Conservation (phyloP, 2,797 vertebrate genomes). For the Coccyzus lansbergi region DNA sequence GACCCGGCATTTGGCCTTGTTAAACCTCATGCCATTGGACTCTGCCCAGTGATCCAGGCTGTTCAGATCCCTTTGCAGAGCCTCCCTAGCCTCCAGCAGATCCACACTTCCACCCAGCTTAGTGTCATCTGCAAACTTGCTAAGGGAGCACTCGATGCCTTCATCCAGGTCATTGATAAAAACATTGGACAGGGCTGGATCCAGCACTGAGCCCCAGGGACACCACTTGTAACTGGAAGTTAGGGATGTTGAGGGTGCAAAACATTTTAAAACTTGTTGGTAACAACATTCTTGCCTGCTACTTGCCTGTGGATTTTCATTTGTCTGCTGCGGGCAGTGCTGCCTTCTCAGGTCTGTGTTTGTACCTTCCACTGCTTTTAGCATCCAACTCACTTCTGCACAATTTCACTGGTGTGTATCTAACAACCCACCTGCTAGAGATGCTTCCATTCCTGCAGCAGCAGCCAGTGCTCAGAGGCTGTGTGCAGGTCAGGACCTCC, state of each 20-base stretch:
- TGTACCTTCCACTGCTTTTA: neutral
- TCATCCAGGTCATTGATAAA: no score
- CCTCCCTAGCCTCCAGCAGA: no score
- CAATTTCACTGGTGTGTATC: neutral
- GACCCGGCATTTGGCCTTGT: no score
- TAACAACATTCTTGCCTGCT: neutral
- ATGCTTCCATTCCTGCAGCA: neutral
- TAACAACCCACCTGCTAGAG: neutral
- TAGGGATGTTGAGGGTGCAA: neutral
- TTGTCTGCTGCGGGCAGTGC: neutral
- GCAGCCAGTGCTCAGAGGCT: rapidly evolving
- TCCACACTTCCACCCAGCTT: no score
- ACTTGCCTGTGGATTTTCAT: neutral
- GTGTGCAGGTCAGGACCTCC: neutral
- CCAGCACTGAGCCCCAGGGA: no score
- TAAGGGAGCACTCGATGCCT: no score
- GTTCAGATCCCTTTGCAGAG: no score
- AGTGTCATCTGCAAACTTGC: no score
- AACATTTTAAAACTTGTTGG: neutral
- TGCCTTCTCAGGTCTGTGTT: neutral
- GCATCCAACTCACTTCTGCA: neutral
- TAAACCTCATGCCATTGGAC: no score
- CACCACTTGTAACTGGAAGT: no score
- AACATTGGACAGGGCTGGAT: no score
- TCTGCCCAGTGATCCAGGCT: no score